A percentile compares a stretch with the other conserved stretches of the same genome.
phyloP scores from a whole-genome alignment of 2,797 vertebrate species.

The Cyprinella venusta region DNA sequence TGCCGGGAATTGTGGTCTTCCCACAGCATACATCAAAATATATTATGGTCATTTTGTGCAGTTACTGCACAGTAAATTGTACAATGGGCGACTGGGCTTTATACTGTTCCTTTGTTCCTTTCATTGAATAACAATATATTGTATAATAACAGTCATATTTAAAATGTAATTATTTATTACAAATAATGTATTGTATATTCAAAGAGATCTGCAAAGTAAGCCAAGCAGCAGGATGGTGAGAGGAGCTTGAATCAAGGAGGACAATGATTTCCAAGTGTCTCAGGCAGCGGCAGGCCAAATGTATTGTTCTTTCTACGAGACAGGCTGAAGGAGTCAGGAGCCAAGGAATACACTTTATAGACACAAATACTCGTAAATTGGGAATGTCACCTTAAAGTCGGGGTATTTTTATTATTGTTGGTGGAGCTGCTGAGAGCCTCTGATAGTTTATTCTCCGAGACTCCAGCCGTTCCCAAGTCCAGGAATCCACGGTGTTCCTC shows the following conservation, averaged over 20 bases:
- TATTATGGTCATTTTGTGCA: not conserved
- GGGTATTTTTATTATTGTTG: conserved; percentile 91
- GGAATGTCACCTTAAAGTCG: conserved; percentile 89
- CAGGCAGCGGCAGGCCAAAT: conserved; percentile 75
- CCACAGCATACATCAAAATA: not conserved
- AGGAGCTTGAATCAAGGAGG: conserved; percentile 4
- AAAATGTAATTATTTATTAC: conserved; percentile 13
- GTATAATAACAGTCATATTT: conserved; percentile 9
- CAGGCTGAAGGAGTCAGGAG: conserved; percentile 83
- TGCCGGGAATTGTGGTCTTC: not conserved
- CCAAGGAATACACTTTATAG: conserved; percentile 93
- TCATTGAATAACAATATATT: not conserved
- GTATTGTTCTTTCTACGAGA: conserved; percentile 83
- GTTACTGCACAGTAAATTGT: not conserved
- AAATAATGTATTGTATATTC: not conserved
- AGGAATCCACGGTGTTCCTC: conserved; percentile 80
- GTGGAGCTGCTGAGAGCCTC: conserved; percentile 85
- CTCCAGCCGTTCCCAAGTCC: conserved; percentile 81
- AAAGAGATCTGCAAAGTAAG: not conserved
- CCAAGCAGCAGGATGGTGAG: conserved; percentile 9
- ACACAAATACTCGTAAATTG: conserved; percentile 92
- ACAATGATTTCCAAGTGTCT: conserved; percentile 81
- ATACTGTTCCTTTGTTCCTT: not conserved
- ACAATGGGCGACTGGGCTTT: not conserved
- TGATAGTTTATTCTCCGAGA: conserved; percentile 86